A percentile compares a stretch with the other conserved stretches of the same genome.
Conservation (phyloP, 2,113 vertebrate species). For the Trogon melanurus region DNA sequence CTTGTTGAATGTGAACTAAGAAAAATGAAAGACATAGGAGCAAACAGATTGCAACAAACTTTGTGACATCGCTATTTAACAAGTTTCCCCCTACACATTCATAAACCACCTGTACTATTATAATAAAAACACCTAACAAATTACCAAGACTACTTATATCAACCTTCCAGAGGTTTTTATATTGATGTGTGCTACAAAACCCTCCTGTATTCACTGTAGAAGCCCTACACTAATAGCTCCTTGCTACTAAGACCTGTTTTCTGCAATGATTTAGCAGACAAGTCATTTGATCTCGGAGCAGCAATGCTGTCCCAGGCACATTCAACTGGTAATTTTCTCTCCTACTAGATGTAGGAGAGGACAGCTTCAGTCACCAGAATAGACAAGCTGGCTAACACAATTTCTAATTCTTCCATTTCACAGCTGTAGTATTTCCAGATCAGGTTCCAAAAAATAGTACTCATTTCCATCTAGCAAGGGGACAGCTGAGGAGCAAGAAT, state of each 20-base stretch:
- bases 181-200: not conserved
- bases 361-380: not conserved
- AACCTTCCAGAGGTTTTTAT: not conserved
- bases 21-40: not conserved
- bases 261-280: not conserved
- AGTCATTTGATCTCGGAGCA: not conserved
- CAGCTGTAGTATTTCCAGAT: not conserved
- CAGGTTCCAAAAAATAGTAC: not conserved
- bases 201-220: not conserved
- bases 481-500: not conserved
- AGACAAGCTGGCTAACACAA: not conserved
- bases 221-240: not conserved
- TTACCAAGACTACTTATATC: not conserved
- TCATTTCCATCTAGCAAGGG: not conserved
- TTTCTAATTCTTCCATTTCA: not conserved
- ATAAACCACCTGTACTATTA: not conserved
- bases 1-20: conserved; percentile 88
- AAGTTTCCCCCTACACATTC: not conserved
- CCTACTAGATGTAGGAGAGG: not conserved
- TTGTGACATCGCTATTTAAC: not conserved
- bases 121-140: not conserved
- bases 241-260: not conserved
- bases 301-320: not conserved
- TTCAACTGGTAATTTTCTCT: not conserved
- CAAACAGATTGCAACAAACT: not conserved